These are phyloP conservation scores for Nannospalax galili DNA, from an alignment of 2,113 vertebrate species.

Conservation along the genomic window DNA sequence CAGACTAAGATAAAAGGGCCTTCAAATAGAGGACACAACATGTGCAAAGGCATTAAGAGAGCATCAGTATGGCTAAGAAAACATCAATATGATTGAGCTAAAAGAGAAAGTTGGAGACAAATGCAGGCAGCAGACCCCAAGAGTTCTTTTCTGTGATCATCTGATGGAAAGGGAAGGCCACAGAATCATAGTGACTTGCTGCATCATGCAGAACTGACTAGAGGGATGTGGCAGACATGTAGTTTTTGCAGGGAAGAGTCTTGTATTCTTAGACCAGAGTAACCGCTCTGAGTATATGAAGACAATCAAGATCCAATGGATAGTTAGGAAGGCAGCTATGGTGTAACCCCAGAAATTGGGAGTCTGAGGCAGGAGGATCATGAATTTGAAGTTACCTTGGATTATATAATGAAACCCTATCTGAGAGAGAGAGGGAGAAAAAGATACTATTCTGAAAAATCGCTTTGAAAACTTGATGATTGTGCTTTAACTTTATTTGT, in stretches of 20 bases:
- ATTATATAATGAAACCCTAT: not conserved
- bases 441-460: not conserved
- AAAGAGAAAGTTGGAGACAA: not conserved
- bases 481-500: constrained; percentile 9
- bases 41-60: not conserved
- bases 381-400: not conserved
- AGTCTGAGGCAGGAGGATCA: not conserved
- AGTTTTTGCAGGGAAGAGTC: not conserved
- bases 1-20: not conserved
- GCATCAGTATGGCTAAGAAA: not conserved
- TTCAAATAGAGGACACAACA: not conserved
- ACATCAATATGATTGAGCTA: not conserved
- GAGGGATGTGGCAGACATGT: not conserved
- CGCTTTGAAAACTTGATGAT: not conserved
- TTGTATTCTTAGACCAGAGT: not conserved
- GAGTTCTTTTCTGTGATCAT: not conserved
- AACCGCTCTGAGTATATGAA: not conserved
- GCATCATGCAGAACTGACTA: not conserved
- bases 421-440: not conserved
- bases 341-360: not conserved
- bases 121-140: not conserved
- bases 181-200: not conserved
- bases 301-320: not conserved
- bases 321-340: not conserved
- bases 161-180: not conserved